Evolutionary conservation across 2,888 invertebrate species (phyloP).

Genomic region (Creontiades dilutus): DNA sequence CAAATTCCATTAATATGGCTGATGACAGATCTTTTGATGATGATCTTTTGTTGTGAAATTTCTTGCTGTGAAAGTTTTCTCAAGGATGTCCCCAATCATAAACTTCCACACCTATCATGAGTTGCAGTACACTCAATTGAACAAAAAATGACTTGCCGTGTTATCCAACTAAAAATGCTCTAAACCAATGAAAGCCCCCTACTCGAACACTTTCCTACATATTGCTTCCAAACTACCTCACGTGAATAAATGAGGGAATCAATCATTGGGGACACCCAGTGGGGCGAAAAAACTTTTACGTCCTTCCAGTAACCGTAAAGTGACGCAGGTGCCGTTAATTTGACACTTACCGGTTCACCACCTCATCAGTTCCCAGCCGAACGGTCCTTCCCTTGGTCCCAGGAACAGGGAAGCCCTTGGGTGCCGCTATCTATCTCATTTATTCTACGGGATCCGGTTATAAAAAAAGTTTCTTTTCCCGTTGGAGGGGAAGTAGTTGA

Average conservation of each 20-base stretch:
- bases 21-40: too few species aligned
- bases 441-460: slow-evolving; percentile 20
- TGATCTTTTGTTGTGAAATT: too few species aligned
- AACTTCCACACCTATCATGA: not conserved
- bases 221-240: slow-evolving; percentile 4
- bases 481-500: not conserved
- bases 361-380: slow-evolving; percentile 2
- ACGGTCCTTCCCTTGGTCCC: not conserved
- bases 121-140: too few species aligned
- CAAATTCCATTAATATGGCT: too few species aligned
- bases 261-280: not conserved
- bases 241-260: not conserved
- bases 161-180: not conserved
- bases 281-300: not conserved
- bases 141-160: too few species aligned
- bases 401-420: not conserved
- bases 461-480: slow-evolving; percentile 7
- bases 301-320: not conserved
- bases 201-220: not conserved
- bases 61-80: too few species aligned
- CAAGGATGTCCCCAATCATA: not conserved
- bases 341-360: slow-evolving; percentile 9
- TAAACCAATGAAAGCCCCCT: not conserved
- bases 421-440: slow-evolving; percentile 12
- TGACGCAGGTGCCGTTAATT: slow-evolving; percentile 4